Conservation (phyloP, 64 coral and sea anemone species). For the Montipora efflorescens region DNA sequence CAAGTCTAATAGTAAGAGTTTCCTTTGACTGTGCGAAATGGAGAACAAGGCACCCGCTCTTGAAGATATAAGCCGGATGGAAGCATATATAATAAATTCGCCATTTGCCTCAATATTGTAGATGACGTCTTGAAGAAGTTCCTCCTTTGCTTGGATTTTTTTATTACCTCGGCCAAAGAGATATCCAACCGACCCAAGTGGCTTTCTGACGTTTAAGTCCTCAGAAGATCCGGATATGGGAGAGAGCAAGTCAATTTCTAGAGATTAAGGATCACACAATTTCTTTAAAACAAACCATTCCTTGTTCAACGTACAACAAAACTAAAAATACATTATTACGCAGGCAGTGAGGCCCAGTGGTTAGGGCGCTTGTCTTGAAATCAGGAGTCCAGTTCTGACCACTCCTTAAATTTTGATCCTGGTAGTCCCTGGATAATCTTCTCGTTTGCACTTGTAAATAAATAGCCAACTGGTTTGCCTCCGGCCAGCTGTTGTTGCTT, state of each 20-base stretch:
- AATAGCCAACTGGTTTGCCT: too few relatives aligned
- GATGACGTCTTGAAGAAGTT: slow-evolving; percentile 33
- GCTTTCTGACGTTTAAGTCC: background rate
- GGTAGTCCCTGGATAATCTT: too few relatives aligned
- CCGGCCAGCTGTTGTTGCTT: too few relatives aligned
- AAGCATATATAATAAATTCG: slow-evolving; percentile 47
- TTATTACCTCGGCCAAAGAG: slow-evolving; percentile 10
- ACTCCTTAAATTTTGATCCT: too few relatives aligned
- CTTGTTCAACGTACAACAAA: too few relatives aligned
- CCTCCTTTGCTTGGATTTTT: background rate
- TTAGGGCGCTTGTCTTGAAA: too few relatives aligned
- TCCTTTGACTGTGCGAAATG: slow-evolving; percentile 63
- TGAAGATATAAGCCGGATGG: background rate
- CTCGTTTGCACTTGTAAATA: too few relatives aligned
- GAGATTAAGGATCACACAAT: background rate
- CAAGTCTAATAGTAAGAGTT: slow-evolving; percentile 63
- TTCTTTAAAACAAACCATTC: too few relatives aligned
- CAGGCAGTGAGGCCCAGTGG: too few relatives aligned
- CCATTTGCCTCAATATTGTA: slow-evolving; percentile 47
- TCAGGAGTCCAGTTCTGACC: too few relatives aligned
- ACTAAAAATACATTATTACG: too few relatives aligned
- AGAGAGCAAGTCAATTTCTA: slow-evolving; percentile 31
- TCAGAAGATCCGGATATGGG: background rate
- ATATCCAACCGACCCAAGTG: background rate
- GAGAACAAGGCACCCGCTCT: slow-evolving; percentile 69